Conservation (phyloP, 2,113 vertebrate genomes). For the Copsychus sechellarum region DNA sequence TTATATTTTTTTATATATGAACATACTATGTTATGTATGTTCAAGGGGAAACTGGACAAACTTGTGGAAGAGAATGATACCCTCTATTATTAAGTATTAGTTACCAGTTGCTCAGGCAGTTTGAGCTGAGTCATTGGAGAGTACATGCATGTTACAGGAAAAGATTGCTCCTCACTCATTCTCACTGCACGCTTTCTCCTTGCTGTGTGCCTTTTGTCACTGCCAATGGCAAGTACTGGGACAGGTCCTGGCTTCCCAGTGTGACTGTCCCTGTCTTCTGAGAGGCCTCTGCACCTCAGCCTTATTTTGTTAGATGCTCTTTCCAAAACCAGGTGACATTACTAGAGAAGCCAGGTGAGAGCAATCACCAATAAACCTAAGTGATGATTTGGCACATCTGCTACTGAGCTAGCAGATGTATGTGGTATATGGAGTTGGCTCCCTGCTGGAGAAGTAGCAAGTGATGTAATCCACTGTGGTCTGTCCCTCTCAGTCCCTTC, state of each 20-base stretch:
- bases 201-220: background rate
- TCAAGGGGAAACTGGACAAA: background rate
- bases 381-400: background rate
- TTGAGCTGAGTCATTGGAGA: background rate
- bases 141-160: background rate
- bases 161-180: rapidly evolving
- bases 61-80: background rate
- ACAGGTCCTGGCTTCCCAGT: background rate
- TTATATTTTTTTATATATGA: background rate
- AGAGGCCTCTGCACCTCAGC: background rate
- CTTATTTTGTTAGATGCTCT: background rate
- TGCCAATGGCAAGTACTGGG: background rate
- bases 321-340: background rate
- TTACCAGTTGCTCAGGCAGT: background rate
- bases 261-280: background rate
- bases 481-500: too few relatives aligned
- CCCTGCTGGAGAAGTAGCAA: too few relatives aligned
- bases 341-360: background rate
- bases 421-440: too few relatives aligned
- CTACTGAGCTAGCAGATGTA: background rate
- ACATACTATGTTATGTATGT: background rate
- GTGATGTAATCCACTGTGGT: too few relatives aligned
- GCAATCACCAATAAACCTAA: background rate
- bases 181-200: background rate
- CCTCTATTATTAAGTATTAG: background rate